Evolutionary conservation across 64 coral and sea anemone species (phyloP), one percentile per base, ranked within the genome.

Genomic region (Stylophora pistillata): DNA sequence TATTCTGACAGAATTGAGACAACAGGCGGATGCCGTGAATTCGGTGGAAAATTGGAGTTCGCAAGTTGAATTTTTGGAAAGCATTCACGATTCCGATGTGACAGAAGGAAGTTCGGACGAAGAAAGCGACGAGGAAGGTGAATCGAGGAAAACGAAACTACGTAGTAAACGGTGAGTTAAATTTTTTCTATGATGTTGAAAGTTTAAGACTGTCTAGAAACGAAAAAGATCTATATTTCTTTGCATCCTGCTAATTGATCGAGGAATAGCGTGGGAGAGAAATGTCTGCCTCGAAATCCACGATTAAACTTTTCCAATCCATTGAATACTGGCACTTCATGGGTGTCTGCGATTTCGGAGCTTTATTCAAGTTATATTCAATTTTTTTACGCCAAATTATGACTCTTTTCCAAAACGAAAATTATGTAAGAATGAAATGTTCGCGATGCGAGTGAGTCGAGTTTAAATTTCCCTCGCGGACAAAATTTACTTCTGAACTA

Each of bases 381-480:
- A 58, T 12, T 13, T 33, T n/a, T 56, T 5, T 82, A 76, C 55
- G 55, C 32, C 55, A 74, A 37, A 25, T 11, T 23, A 72, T 56
- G 55, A 5, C 23, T 55, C 4, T 30, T 64, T 26, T 59, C 31
- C 29, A 18, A 32, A 76, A 70, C 26, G 76, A 55, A 12, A 65
- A 71, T 28, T 72, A 14, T 79, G 80, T 85, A 15, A 26, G 41
- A 28, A 84, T 47, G 3, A 84, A 15, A 25, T 84, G 61, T 84
- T 10, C 23, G 62, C 64, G 13, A 53, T 28, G 32, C 11, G 33
- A 20, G 55, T 87, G 88, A 90, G 37, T 47, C 3, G 68, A 93
- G 93, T 96, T 96, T 93, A 92, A 96, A 96, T 96, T 96, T 96
- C 95, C 95, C 95, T 93, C 95, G 91, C 87, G 74, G 31, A 28